Evolutionary conservation across 2,113 vertebrate species (phyloP).

Genomic region (Colius striatus): DNA sequence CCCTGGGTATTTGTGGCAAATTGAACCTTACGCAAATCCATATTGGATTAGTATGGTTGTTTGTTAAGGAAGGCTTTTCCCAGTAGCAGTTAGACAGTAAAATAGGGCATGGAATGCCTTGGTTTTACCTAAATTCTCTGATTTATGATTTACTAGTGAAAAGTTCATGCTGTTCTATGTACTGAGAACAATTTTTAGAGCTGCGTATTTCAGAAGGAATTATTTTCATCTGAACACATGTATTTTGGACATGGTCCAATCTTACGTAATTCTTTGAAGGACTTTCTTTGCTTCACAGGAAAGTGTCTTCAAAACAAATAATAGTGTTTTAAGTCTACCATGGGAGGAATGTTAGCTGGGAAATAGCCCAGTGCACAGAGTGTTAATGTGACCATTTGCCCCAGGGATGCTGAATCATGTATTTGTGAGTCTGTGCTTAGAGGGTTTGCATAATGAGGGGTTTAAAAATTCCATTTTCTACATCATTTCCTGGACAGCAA

Average conservation of each 20-base stretch:
- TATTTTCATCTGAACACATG: background rate
- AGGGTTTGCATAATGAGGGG: background rate
- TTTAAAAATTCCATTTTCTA: background rate
- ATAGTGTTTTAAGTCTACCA: background rate
- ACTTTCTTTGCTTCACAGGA: background rate
- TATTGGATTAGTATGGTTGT: background rate
- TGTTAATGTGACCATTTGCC: background rate
- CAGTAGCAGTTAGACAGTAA: background rate
- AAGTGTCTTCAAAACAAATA: constrained; percentile 2
- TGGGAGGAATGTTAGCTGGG: background rate
- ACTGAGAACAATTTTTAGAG: background rate
- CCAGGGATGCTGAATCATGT: background rate
- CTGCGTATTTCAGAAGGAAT: background rate
- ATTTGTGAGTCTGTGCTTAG: background rate
- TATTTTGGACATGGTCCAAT: background rate
- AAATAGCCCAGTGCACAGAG: background rate
- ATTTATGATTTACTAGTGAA: background rate
- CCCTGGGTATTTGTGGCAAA: background rate
- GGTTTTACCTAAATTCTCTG: background rate
- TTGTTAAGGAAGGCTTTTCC: background rate
- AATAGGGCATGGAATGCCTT: background rate
- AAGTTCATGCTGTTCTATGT: background rate
- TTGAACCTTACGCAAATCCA: background rate
- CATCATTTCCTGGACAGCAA: background rate
- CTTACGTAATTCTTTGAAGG: background rate